These are phyloP conservation scores for Cephalopachus bancanus DNA, from an alignment of 2,797 vertebrate genomes.

Conservation along the genomic window DNA sequence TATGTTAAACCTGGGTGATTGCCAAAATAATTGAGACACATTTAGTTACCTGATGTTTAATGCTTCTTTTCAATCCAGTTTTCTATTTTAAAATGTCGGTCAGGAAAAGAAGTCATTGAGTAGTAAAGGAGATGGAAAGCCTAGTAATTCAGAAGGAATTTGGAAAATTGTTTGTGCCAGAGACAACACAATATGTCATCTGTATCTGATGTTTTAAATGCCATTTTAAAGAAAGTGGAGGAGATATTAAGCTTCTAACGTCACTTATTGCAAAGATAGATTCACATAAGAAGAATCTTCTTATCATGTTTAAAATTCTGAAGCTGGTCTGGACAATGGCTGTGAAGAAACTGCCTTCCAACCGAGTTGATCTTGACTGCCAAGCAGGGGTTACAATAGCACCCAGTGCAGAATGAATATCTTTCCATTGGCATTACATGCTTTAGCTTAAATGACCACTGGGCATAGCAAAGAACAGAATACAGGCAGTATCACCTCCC, in stretches of 20 bases:
- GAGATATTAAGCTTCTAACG: slow-evolving; percentile 36
- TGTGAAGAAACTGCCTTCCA: slow-evolving; percentile 53
- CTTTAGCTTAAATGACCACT: slow-evolving; percentile 68
- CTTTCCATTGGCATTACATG: slow-evolving; percentile 60
- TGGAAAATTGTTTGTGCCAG: slow-evolving; percentile 38
- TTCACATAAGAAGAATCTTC: background rate
- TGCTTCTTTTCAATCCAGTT: background rate
- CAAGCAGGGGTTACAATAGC: background rate
- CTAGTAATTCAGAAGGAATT: background rate
- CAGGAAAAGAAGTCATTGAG: background rate
- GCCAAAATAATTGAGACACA: background rate
- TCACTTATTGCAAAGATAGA: slow-evolving; percentile 18
- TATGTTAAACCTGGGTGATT: background rate
- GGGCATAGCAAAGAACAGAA: slow-evolving; percentile 56
- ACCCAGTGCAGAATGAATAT: background rate
- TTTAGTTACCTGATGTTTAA: background rate
- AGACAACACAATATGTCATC: background rate
- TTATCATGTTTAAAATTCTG: background rate
- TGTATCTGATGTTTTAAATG: background rate
- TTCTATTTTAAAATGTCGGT: slow-evolving; percentile 17
- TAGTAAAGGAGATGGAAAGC: background rate
- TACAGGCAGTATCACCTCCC: background rate
- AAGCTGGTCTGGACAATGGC: slow-evolving; percentile 22
- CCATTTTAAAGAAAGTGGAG: background rate
- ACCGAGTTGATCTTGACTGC: slow-evolving; percentile 11